These are phyloP conservation scores for Volucella zonaria DNA, from an alignment of 2,888 invertebrate species.

Conservation along the genomic window DNA sequence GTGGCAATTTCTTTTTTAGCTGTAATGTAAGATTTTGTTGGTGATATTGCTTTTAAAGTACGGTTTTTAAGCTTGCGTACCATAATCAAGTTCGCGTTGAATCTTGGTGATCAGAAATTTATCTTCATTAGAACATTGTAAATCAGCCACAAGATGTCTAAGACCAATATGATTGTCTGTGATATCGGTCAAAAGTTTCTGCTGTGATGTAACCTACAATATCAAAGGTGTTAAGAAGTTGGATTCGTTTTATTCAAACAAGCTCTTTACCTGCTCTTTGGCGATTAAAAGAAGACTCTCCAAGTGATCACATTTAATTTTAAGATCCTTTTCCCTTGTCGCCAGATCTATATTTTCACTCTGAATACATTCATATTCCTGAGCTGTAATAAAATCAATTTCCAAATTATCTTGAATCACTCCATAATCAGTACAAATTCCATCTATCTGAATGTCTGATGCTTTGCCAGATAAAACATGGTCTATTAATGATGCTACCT, in stretches of 20 bases:
- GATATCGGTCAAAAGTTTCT: conserved; percentile 80
- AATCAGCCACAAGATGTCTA: conserved; percentile 81
- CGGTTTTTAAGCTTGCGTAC: conserved; percentile 73
- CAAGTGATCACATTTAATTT: conserved; percentile 78
- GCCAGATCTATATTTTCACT: conserved; percentile 73
- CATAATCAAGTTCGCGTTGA: conserved; percentile 80
- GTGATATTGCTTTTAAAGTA: background rate
- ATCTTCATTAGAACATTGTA: conserved; percentile 81
- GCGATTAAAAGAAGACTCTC: conserved; percentile 79
- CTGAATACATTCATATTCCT: conserved; percentile 78
- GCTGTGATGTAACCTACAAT: conserved; percentile 79
- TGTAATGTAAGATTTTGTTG: conserved; percentile 51
- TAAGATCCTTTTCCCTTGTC: conserved; percentile 75
- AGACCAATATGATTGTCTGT: conserved; percentile 82
- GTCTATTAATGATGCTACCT: conserved; percentile 78
- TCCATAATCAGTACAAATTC: conserved; percentile 79
- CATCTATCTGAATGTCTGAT: conserved; percentile 75
- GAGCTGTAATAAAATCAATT: conserved; percentile 79
- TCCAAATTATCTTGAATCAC: conserved; percentile 80
- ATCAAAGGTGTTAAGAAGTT: background rate
- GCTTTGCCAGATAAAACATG: conserved; percentile 76
- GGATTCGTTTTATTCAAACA: background rate
- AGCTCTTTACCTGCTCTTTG: conserved; percentile 77
- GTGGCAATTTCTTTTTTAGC: conserved; percentile 78
- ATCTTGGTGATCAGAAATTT: conserved; percentile 81